Evolutionary conservation across 2,113 vertebrate genomes (phyloP).

Genomic region (Agelaius phoeniceus): DNA sequence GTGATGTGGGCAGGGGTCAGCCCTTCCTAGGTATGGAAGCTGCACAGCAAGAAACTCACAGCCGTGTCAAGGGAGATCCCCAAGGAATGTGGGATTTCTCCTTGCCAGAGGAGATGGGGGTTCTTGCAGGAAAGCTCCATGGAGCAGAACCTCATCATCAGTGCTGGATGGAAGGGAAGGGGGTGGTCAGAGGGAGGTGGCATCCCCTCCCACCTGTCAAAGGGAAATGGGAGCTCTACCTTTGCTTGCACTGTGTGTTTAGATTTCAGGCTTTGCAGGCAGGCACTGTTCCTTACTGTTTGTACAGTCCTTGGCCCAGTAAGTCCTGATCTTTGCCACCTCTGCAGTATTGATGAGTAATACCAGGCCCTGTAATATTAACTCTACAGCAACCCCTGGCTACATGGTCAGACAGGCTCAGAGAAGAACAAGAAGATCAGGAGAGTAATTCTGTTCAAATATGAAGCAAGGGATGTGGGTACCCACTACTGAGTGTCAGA

Average conservation of each 20-base stretch:
- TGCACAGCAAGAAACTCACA: not conserved
- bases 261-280: not conserved
- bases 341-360: not conserved
- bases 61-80: not conserved
- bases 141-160: not conserved
- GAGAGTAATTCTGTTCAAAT: not conserved
- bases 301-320: not conserved
- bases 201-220: not conserved
- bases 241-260: not conserved
- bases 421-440: not conserved
- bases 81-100: not conserved
- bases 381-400: not conserved
- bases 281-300: not conserved
- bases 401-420: not conserved
- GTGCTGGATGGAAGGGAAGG: not conserved
- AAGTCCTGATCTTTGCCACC: not conserved
- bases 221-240: not conserved
- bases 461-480: not conserved
- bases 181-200: not conserved
- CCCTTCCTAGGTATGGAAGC: not conserved
- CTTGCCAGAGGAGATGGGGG: not conserved
- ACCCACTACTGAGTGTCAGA: fast-evolving
- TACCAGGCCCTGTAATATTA: not conserved
- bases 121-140: not conserved
- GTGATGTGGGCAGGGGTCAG: not conserved